Conservation (phyloP, 2,797 vertebrate species). For the Pristis pectinata region DNA sequence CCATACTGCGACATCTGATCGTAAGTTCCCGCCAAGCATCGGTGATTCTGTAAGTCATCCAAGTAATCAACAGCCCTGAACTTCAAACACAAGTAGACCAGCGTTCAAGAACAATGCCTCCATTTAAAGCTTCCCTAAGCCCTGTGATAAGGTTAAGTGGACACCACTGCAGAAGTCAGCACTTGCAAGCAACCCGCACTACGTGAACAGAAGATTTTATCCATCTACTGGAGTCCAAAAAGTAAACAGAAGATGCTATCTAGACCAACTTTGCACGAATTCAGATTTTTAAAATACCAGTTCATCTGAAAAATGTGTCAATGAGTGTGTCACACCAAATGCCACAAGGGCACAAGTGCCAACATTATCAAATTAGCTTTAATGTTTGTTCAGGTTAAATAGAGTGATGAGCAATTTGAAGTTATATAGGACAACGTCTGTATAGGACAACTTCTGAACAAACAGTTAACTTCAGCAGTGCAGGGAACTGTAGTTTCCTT, state of each 20-base stretch:
- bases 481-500: too few species aligned
- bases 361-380: background rate
- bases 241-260: background rate
- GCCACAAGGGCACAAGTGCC: background rate
- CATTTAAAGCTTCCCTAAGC: background rate
- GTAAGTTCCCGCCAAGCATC: background rate
- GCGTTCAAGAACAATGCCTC: background rate
- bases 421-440: background rate
- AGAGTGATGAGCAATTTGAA: background rate
- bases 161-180: too few species aligned
- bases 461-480: background rate
- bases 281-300: background rate
- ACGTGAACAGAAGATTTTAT: background rate
- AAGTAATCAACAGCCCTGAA: background rate
- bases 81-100: background rate
- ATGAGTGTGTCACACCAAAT: background rate
- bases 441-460: background rate
- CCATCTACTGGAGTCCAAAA: background rate
- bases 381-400: background rate
- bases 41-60: background rate
- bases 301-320: background rate
- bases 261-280: background rate
- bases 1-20: background rate
- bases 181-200: background rate
- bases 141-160: background rate